Percentiles rank a stretch among this genome's conserved stretches.
These are phyloP conservation scores for Drymodes brunneopygia DNA, from an alignment of 2,113 vertebrate species.

Conservation along the genomic window DNA sequence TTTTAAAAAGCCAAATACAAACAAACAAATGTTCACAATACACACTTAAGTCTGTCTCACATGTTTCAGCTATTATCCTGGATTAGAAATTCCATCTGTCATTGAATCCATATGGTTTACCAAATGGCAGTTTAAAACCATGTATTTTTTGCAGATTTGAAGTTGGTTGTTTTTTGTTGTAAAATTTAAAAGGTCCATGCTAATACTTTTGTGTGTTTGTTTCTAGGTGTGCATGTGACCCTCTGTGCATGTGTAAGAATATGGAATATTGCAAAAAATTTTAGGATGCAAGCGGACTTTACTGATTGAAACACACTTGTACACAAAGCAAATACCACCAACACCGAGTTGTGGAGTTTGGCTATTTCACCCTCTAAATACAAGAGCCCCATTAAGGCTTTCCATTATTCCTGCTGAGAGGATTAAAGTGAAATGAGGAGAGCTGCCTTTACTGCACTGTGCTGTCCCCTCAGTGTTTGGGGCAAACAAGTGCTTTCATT, in stretches of 20 bases:
- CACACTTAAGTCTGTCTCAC: slow-evolving; percentile 64
- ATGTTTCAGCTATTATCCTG: slow-evolving; percentile 61
- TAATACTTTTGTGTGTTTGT: neutral
- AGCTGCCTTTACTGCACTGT: neutral
- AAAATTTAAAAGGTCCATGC: slow-evolving; percentile 21
- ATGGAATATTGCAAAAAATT: neutral
- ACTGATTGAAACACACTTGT: neutral
- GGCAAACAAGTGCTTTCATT: neutral
- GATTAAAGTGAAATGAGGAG: neutral
- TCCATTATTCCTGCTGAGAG: neutral
- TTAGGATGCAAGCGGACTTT: neutral
- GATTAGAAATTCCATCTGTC: slow-evolving; percentile 61
- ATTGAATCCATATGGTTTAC: slow-evolving; percentile 75
- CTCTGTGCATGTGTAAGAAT: neutral
- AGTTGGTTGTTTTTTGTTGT: slow-evolving; percentile 37
- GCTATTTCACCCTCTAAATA: neutral
- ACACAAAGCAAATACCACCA: neutral
- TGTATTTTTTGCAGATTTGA: slow-evolving; percentile 41
- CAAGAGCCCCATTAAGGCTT: neutral
- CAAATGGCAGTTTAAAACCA: slow-evolving; percentile 43
- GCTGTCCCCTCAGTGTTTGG: neutral
- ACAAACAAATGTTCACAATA: slow-evolving; percentile 61
- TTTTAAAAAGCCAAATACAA: slow-evolving; percentile 56
- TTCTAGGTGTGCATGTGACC: neutral
- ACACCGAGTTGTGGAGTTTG: neutral